Percentiles rank a stretch among this genome's conserved stretches.
Evolutionary conservation across 1,140 invertebrate species (phyloP).

Genomic region (Papilio aristodemus): DNA sequence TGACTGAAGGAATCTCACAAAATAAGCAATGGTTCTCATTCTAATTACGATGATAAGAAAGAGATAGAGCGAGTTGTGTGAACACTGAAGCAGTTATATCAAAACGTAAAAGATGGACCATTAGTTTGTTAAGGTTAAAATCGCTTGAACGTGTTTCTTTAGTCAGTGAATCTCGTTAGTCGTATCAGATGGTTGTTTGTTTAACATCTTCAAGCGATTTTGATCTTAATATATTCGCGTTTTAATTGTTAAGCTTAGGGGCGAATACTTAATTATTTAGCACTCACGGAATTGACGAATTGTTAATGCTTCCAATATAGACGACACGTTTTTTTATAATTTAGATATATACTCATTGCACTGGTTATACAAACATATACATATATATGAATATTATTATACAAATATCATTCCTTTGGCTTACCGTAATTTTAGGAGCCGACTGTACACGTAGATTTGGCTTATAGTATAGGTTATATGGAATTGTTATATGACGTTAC

Average conservation of each 20-base stretch:
- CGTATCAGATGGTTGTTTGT: conserved; percentile 4
- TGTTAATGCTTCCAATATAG: conserved; percentile 73
- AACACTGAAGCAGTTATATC: conserved; percentile 65
- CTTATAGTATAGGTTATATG: conserved; percentile 31
- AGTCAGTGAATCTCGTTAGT: conserved; percentile 27
- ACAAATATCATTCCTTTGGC: conserved; percentile 27
- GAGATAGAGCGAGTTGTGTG: conserved; percentile 59
- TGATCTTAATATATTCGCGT: conserved; percentile 48
- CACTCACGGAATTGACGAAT: conserved; percentile 75
- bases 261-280: conserved; percentile 61
- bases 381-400: conserved; percentile 26
- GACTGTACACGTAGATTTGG: conserved; percentile 24
- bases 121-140: conserved; percentile 57
- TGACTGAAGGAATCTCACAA: no score
- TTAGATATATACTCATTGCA: conserved; percentile 30
- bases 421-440: conserved; percentile 24
- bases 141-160: conserved; percentile 44
- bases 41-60: no score
- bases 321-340: conserved; percentile 52
- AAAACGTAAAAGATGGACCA: conserved; percentile 78
- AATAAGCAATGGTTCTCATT: no score
- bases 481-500: conserved; percentile 9
- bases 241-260: conserved; percentile 63
- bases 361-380: conserved; percentile 33
- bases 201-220: conserved; percentile 47